Evolutionary conservation across 2,888 invertebrate species (phyloP), one percentile per base, ranked within the genome.

Genomic region (Scelioninae gen. 1): DNA sequence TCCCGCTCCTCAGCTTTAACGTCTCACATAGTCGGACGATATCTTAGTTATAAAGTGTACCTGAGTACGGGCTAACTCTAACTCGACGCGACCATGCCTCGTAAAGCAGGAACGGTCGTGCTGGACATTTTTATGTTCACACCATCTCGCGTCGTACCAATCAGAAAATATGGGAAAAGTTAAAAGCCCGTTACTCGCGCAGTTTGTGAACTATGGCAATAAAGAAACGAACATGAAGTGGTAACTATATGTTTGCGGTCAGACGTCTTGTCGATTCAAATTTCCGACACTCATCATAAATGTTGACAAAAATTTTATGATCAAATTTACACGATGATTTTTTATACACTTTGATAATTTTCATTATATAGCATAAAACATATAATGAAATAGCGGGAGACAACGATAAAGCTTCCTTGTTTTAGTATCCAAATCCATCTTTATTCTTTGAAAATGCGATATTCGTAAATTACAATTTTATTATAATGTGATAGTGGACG

Each of bases 161-260:
- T 86, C 83, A 85, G 78, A 86, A 86, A 86, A 87, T 86, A 86
- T 84, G 85, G 82, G 78, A 49, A 80, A 85, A 87, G 87, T 86
- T 86, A 85, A 85, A 86, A 86, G 86, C 82, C 85, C 83, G 86
- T 85, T 85, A 85, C 71, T 82, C 76, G 76, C 66, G 82, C 77
- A 85, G 82, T 85, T 85, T 77, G 82, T 80, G 75, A 85, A 86
- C 86, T 85, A 84, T 80, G 84, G 63, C 80, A 69, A 80, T 77
- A 83, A 84, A 80, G 65, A 62, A 75, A 29, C 38, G 76, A 66
- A 62, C 77, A 81, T 69, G 63, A 81, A 80, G 74, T 62, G 51
- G 31, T 66, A 63, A 81, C 80, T 53, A 69, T 74, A 53, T 58
- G 58, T 53, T 45, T 72, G 76, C 49, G 66, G 75, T 75, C 72